Conservation (phyloP, 2,113 vertebrate genomes). For the Atherinomorus stipes region DNA sequence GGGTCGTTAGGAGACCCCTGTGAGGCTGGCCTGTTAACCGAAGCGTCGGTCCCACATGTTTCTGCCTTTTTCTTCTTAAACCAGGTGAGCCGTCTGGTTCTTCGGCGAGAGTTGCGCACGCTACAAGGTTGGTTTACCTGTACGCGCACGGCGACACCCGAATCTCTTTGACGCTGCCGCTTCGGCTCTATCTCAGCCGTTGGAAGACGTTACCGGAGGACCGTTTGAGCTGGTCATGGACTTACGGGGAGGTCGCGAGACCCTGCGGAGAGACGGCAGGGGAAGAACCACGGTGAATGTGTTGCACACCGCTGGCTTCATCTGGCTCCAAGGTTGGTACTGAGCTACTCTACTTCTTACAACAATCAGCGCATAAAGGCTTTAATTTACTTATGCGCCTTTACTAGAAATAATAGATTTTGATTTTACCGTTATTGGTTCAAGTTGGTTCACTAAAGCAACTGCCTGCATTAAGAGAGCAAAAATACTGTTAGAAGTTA, state of each 20-base stretch:
- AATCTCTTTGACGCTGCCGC: slow-evolving; percentile 18
- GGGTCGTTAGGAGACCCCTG: slow-evolving; percentile 13
- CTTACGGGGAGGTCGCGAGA: slow-evolving; percentile 39
- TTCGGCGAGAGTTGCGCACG: slow-evolving; percentile 37
- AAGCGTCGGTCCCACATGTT: slow-evolving; percentile 49
- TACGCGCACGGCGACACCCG: slow-evolving; percentile 44
- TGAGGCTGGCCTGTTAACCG: slow-evolving; percentile 24
- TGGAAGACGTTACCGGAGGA: slow-evolving; percentile 26
- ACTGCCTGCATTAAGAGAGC: not conserved
- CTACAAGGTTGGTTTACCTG: slow-evolving; percentile 47
- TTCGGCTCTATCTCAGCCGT: slow-evolving; percentile 11
- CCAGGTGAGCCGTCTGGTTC: slow-evolving; percentile 53
- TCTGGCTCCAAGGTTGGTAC: slow-evolving; percentile 79
- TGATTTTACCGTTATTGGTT: not conserved
- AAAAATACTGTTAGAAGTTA: not conserved
- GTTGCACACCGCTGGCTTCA: slow-evolving; percentile 54
- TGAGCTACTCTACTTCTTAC: not conserved
- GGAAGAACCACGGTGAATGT: slow-evolving; percentile 46
- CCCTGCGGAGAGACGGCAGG: slow-evolving; percentile 42
- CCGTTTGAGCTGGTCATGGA: slow-evolving; percentile 65
- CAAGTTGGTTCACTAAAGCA: not conserved
- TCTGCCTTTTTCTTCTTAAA: slow-evolving; percentile 24
- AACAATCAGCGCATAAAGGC: no score
- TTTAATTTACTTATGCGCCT: not conserved
- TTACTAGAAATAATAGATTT: not conserved